Conservation (phyloP, 2,888 invertebrate species). For the Furcula furcula region DNA sequence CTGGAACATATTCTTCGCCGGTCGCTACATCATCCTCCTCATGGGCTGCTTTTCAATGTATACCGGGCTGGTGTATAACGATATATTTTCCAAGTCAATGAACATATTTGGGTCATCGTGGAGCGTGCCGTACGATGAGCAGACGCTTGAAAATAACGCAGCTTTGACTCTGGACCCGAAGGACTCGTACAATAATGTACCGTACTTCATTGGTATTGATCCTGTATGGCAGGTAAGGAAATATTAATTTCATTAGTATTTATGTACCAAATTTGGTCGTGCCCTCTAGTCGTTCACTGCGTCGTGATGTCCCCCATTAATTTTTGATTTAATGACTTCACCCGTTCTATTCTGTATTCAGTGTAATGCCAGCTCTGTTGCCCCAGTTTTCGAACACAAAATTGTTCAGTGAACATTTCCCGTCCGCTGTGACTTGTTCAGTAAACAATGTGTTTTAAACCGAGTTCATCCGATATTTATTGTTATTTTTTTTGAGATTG, state of each 20-base stretch:
- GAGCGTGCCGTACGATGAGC: conserved; percentile 82
- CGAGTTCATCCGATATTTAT: too few relatives aligned
- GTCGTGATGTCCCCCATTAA: too few relatives aligned
- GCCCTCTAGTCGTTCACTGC: too few relatives aligned
- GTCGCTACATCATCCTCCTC: conserved; percentile 97
- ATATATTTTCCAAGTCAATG: conserved; percentile 97
- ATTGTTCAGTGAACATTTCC: too few relatives aligned
- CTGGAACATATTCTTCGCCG: conserved; percentile 98
- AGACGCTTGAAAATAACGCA: conserved; percentile 68
- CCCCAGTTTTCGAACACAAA: too few relatives aligned
- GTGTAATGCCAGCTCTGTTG: too few relatives aligned
- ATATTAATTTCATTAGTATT: background rate
- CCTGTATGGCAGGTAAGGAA: conserved; percentile 86
- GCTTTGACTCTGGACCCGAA: conserved; percentile 85
- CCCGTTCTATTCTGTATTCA: too few relatives aligned
- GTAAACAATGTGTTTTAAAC: too few relatives aligned
- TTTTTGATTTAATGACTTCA: too few relatives aligned
- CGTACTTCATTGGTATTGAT: conserved; percentile 95
- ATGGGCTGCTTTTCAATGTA: conserved; percentile 99
- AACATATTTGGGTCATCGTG: conserved; percentile 97
- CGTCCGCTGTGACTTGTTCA: too few relatives aligned
- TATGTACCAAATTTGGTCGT: too few relatives aligned
- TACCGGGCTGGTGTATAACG: conserved; percentile 98
- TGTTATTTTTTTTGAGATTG: too few relatives aligned
- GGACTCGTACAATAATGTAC: conserved; percentile 78